These are phyloP conservation scores for Dichetophora obliterata DNA, from an alignment of 2,888 invertebrate genomes.

Conservation along the genomic window DNA sequence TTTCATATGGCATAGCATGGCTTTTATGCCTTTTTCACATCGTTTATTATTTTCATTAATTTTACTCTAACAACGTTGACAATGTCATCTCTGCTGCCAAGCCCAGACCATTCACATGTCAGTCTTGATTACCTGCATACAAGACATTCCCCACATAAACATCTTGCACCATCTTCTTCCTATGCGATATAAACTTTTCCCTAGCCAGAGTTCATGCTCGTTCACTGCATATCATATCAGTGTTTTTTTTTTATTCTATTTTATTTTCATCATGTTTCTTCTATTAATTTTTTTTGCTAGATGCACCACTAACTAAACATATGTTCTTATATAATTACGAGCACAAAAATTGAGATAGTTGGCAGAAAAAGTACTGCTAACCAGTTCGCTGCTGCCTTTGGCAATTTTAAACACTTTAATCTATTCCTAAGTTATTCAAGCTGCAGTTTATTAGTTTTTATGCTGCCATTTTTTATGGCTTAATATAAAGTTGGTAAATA, in stretches of 20 bases:
- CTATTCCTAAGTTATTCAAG: conserved; percentile 31
- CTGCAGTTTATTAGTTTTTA: conserved; percentile 42
- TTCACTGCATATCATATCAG: conserved; percentile 45
- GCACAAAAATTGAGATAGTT: conserved; percentile 2
- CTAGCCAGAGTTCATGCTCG: conserved; percentile 51
- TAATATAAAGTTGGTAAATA: not conserved
- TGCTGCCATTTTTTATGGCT: conserved; percentile 41
- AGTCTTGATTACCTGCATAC: conserved; percentile 24
- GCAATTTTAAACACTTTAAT: conserved; percentile 16
- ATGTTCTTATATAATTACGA: not conserved
- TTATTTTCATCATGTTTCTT: conserved; percentile 21
- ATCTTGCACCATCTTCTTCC: conserved; percentile 7
- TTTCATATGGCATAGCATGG: no score
- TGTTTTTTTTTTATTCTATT: conserved; percentile 34
- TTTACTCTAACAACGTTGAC: conserved; percentile 21
- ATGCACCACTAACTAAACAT: not conserved
- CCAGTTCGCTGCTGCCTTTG: not conserved
- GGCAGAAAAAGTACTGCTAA: conserved; percentile 13
- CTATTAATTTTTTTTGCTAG: conserved; percentile 18
- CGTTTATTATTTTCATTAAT: conserved; percentile 28
- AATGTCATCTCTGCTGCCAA: conserved; percentile 26
- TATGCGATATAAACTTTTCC: conserved; percentile 7
- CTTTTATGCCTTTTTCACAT: conserved; percentile 18
- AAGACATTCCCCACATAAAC: conserved; percentile 11
- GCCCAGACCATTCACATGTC: conserved; percentile 34